A percentile compares a stretch with the other conserved stretches of the same genome.
Conservation (phyloP, 2,797 vertebrate species). For the Acridotheres tristis region DNA sequence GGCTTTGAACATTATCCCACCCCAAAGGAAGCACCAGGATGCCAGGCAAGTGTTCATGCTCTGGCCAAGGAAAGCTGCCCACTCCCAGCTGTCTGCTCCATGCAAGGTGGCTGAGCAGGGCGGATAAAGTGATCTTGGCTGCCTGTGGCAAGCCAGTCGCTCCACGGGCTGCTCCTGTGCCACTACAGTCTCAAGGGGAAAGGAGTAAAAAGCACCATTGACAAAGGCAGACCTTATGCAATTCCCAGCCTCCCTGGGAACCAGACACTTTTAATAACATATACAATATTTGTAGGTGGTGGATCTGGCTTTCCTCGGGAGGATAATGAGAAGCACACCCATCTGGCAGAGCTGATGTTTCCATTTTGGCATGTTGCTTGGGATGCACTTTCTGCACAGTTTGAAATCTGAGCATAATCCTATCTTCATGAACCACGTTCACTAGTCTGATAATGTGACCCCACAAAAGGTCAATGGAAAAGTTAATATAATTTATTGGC, state of each 20-base stretch:
- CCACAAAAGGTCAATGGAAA: conserved; percentile 58
- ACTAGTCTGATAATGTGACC: conserved; percentile 49
- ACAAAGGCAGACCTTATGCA: background rate
- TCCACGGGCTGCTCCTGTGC: background rate
- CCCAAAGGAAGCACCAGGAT: fast-evolving
- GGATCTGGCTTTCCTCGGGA: background rate
- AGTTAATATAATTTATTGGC: conserved; percentile 67
- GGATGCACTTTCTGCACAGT: conserved; percentile 50
- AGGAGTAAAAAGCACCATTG: background rate
- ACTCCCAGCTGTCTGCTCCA: background rate
- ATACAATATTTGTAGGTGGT: background rate
- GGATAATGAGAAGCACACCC: background rate
- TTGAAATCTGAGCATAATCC: conserved; percentile 38
- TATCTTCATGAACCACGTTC: conserved; percentile 58
- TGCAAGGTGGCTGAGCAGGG: fast-evolving
- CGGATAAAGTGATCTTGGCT: fast-evolving
- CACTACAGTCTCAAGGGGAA: background rate
- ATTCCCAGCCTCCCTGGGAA: background rate
- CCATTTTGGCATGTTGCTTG: conserved; percentile 51
- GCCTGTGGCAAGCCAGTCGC: background rate
- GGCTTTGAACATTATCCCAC: background rate
- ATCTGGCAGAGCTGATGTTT: background rate
- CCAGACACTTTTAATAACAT: background rate
- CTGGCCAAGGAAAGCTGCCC: background rate
- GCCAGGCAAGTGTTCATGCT: background rate